Evolutionary conservation across 2,113 vertebrate genomes (phyloP), one percentile per base, ranked within the genome.

Genomic region (Nothoprocta pentlandii): DNA sequence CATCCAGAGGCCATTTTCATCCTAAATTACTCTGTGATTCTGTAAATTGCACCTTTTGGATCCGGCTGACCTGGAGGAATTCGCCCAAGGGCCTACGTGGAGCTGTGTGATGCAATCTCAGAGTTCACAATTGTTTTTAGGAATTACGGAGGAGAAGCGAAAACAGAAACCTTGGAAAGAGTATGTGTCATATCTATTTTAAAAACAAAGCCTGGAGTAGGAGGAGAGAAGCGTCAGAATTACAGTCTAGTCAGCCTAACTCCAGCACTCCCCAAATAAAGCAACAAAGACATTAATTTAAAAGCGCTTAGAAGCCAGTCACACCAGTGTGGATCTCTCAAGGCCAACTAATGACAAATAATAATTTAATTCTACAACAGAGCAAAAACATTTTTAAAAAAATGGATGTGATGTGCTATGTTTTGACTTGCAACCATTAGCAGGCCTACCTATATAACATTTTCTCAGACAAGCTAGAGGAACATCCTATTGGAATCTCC

Each of bases 21-120:
- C 2, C 34, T 80, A 77, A 80, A 80, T 73, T 53, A 83, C 8
- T 16, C 39, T 54, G 6, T 15, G 32, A 10, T 75, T 68, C 46
- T 46, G 34, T 46, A 61, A 67, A 79, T 1, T 44, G 2, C 12
- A 63, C 71, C 85, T 85, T 12, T 10, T 71, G 62, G 17, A 71
- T 87, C 74, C 82, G 28, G 25, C 3, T 90, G 75, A 87, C 47
- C 23, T 1, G 2, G 8, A 32, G 34, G 28, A 82, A 68, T 32
- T 82, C 51, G 51, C 1, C 2, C 9, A 46, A 62, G 41, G 1
- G 0, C 0, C 0, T 61, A 10, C 19, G 0, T 0, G 39, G 67
- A 85, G 36, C 42, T 28, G 47, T 71, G 20, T n/a, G 36, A 9
- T 56, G 8, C 4, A 44, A 10, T n/a, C 44, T 36, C 64, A 76